Base-by-base conservation (phyloP, 1,140 invertebrate species). In the Rhopalosiphum maidis region DNA sequence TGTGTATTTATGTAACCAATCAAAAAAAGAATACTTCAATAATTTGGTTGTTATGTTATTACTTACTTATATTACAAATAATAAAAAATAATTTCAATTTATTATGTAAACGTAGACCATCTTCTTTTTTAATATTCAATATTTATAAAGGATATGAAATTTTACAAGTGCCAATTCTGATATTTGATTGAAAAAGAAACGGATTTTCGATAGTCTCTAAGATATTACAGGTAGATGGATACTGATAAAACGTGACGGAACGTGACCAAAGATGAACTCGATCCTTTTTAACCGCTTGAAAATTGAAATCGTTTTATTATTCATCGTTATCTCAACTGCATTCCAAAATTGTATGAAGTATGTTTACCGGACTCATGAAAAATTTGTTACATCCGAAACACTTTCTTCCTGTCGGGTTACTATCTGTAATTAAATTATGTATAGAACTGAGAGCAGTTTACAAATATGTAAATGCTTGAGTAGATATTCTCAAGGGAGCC, bases 381-480 rank as follows among this genome's bases (percentile, higher is more conserved):
- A 43, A 46, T 87, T 87, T 48, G 41, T 46, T 46, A 87, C 85
- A 87, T 46, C 85, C 85, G 41, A 43, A 43, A 87, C 11, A n/a
- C 15, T 87, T 46, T 87, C 85, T 87, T 87, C 85, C 85, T 87
- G 85, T 86, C 85, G 23, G 85, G 5, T 87, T 46, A n/a, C 41
- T 43, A 87, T n/a, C 85, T 48, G 43, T 87, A 43, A 30, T 87
- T 87, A 87, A 87, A 87, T 87, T 87, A 87, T 87, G 85, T 87
- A 87, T 87, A 87, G 23, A n/a, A 46, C 30, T 15, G 5, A 87
- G 25, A 46, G 43, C 85, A 25, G 85, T 87, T 87, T 48, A 87
- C 43, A 87, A 85, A 41, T 85, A 85, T 85, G 83, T 85, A 85
- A 85, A 85, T 41, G 83, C 83, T 85, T 41, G 2, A 22, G 23